Evolutionary conservation across 1,140 invertebrate species (phyloP).

Genomic region (Ostrea edulis): DNA sequence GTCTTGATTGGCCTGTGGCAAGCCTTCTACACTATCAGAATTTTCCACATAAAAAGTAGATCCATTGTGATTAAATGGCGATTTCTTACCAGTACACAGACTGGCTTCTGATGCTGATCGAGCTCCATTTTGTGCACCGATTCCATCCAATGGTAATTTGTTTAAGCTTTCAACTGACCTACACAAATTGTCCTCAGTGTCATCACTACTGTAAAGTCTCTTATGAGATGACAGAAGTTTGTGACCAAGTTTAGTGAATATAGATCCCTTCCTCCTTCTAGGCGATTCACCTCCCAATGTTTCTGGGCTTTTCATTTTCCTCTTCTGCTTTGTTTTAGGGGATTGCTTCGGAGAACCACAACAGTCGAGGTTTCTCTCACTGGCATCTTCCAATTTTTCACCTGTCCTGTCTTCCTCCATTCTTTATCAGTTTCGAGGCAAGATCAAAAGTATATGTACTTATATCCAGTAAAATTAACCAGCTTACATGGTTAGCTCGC

Average conservation of each 20-base stretch:
- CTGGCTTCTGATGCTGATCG: background rate
- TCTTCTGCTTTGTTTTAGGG: conserved; percentile 12
- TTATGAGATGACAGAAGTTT: conserved; percentile 4
- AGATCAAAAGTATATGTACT: background rate
- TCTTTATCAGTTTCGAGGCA: background rate
- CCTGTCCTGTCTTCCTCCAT: background rate
- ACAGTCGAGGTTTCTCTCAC: background rate
- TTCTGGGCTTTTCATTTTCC: background rate
- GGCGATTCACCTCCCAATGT: background rate
- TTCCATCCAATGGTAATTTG: background rate
- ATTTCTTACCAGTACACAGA: background rate
- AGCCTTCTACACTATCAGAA: background rate
- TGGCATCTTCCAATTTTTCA: background rate
- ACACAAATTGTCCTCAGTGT: conserved; percentile 3
- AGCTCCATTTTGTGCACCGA: background rate
- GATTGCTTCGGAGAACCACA: conserved; percentile 8
- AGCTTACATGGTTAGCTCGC: background rate
- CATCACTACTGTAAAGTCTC: background rate
- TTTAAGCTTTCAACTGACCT: conserved; percentile 18
- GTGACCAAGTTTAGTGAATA: conserved; percentile 25
- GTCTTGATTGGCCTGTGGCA: background rate
- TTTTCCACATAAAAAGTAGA: background rate
- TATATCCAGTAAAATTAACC: background rate
- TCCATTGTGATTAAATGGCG: background rate
- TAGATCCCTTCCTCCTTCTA: background rate